Evolutionary conservation across 2,113 vertebrate genomes (phyloP), one percentile per base, ranked within the genome.

Genomic region (Oryzias woworae): DNA sequence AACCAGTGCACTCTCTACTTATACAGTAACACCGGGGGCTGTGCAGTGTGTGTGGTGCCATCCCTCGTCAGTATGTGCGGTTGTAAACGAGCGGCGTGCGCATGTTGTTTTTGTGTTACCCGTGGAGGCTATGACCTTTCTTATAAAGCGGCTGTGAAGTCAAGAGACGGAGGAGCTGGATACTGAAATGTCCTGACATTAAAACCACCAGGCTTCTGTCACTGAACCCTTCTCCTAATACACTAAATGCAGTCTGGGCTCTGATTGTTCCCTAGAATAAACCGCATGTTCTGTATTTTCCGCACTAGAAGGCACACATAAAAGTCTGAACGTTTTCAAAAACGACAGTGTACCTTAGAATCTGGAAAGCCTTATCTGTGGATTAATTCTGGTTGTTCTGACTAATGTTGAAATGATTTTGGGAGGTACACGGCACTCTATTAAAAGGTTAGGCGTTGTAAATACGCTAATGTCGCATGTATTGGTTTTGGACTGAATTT

Each of bases 111-210:
- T 59, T 77, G 68, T 71, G 73, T 50, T 36, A 31, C 41, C 41
- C 46, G 55, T 52, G 58, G 23, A 26, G 53, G 28, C 48, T 53
- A 14, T 73, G 77, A 84, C 74, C 81, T 82, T 76, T 78, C 66
- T 24, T 70, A 57, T 53, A 61, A 78, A 73, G 69, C 71, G 53
- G 42, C 59, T 64, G 52, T 42, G 49, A 69, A 80, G 76, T 75
- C 54, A 73, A 71, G 69, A 81, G 68, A 85, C 78, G 78, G 48
- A 61, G 47, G 52, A 62, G 50, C 58, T 53, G 62, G 47, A 67
- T 67, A 67, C 42, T 47, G 51, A 80, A 77, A 85, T 81, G 78
- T 71, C 65, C 57, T 83, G 75, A 78, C 75, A 79, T 81, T 80
- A 77, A 74, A 76, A 71, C 36, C 69, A 67, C 15, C 44, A 58